phyloP scores from a whole-genome alignment of 2,888 invertebrate genomes.

The Acanthosepion lycidas region DNA sequence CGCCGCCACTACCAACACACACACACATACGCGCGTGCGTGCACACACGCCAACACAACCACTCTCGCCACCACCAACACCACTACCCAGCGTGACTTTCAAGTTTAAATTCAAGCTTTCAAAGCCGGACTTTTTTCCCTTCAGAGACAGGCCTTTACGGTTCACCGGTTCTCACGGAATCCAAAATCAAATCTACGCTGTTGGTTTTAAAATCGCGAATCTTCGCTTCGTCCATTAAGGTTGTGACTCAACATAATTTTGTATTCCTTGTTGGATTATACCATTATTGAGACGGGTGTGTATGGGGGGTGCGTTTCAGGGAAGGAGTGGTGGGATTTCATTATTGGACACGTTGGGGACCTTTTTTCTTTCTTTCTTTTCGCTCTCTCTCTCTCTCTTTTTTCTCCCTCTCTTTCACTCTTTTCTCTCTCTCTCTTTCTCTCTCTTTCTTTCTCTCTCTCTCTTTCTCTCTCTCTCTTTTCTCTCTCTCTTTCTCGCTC shows the following conservation, averaged over 20 bases:
- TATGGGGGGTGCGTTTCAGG: not conserved
- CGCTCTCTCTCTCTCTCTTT: too few species aligned
- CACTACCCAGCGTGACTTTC: not conserved
- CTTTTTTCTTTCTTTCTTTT: too few species aligned
- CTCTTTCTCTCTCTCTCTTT: accelerated
- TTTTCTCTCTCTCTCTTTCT: too few species aligned
- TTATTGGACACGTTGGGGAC: too few species aligned
- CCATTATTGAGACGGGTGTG: not conserved
- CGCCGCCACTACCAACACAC: not conserved
- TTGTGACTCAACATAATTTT: slow-evolving; percentile 6
- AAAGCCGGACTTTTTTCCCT: not conserved
- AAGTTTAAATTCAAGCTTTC: slow-evolving; percentile 33
- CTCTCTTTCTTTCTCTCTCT: too few species aligned
- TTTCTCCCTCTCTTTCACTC: too few species aligned
- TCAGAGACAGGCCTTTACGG: not conserved
- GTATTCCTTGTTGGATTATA: not conserved
- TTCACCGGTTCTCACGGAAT: not conserved
- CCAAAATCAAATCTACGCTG: slow-evolving; percentile 33
- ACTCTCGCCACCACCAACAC: not conserved
- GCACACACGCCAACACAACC: not conserved
- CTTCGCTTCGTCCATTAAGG: not conserved
- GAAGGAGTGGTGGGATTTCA: not conserved
- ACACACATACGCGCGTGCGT: too few species aligned
- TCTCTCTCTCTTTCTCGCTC: too few species aligned
- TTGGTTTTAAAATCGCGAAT: not conserved